Evolutionary conservation across 1,140 invertebrate species (phyloP), one percentile per base, ranked within the genome.

Genomic region (Cryptotermes secundus): DNA sequence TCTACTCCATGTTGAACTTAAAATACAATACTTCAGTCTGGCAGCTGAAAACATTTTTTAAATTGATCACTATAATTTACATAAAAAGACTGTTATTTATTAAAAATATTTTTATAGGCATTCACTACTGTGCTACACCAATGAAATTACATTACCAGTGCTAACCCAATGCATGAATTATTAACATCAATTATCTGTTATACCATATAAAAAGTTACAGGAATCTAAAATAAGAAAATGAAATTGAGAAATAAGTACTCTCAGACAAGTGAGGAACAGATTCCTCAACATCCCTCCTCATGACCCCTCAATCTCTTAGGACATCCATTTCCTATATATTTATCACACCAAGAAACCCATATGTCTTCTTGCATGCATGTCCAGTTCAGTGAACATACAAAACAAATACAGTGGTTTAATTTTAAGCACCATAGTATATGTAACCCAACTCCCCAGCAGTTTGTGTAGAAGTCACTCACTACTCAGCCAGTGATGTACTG

Each of bases 381-480:
- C 36, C 81, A 38, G 24, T 82, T 82, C 38, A 7, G 81, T 26
- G 59, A 31, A 72, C 10, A 26, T 72, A 72, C 14, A n/a, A 72
- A 31, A 31, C 59, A 72, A 72, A 72, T 31, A 72, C 59, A 72
- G n/a, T 72, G 59, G 59, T 72, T 38, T 31, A 82, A 36, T 36
- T 26, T 35, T n/a, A 82, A 82, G 81, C 81, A 82, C 81, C 81
- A 82, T 82, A 49, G 35, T 45, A 82, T n/a, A 82, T 82, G 26
- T 38, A 82, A 82, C 42, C 81, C 81, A 82, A 81, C 36, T 10
- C 24, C 35, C 31, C 14, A 45, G 36, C 31, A 36, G 34, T 82
- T n/a, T 53, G 81, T 49, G 42, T 45, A 82, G 36, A 82, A 82
- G 53, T 80, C n/a, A n/a, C 81, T 82, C 82, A 83, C 80, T 42